Conservation (phyloP, 2,797 vertebrate species). For the Muscicapa comitata region DNA sequence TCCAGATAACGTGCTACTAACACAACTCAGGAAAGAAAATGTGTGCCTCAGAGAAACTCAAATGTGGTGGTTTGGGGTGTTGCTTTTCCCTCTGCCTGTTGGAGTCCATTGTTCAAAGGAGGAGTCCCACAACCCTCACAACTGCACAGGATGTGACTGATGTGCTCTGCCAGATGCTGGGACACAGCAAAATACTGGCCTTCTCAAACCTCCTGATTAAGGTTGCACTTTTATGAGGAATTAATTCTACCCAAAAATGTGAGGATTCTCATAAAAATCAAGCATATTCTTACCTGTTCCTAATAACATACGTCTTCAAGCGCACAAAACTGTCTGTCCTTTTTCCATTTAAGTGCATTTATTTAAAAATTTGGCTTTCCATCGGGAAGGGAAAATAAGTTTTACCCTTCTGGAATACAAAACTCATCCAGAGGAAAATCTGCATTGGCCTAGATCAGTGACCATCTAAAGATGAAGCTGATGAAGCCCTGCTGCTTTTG, state of each 20-base stretch:
- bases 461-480: not conserved
- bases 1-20: not conserved
- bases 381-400: not conserved
- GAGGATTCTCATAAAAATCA: not conserved
- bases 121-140: not conserved
- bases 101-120: not conserved
- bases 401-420: not conserved
- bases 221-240: fast-evolving
- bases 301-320: not conserved
- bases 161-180: fast-evolving
- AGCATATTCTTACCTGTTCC: not conserved
- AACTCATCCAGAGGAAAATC: not conserved
- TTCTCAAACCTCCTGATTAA: not conserved
- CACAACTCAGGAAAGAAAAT: not conserved
- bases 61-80: not conserved
- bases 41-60: not conserved
- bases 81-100: fast-evolving
- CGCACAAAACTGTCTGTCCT: not conserved
- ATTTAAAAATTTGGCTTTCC: not conserved
- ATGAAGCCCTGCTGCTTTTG: not conserved
- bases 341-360: not conserved
- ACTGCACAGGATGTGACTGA: not conserved
- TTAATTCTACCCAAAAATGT: not conserved
- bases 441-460: not conserved
- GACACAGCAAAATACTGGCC: not conserved